Percentiles rank a stretch among this genome's conserved stretches.
Conservation (phyloP, 2,797 vertebrate genomes). For the Pseudochaenichthys georgianus region DNA sequence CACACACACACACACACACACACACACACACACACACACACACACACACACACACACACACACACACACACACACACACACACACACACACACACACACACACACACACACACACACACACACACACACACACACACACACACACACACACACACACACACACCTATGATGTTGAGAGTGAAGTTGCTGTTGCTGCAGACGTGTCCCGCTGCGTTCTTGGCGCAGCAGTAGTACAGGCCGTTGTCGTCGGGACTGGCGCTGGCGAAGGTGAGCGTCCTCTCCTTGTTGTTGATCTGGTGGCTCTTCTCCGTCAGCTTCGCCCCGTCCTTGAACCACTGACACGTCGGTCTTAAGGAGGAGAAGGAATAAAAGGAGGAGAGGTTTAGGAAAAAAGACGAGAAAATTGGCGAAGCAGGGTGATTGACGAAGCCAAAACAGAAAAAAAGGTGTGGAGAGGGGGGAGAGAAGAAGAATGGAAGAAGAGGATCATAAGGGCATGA, state of each 20-base stretch:
- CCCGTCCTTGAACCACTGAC: slow-evolving; percentile 94
- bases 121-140: too few relatives aligned
- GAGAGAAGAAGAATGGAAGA: neutral
- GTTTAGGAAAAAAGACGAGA: neutral
- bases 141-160: slow-evolving; percentile 17
- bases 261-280: slow-evolving; percentile 89
- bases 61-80: too few relatives aligned
- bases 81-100: slow-evolving; percentile 63
- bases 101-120: too few relatives aligned
- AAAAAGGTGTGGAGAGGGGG: neutral
- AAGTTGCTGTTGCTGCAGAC: slow-evolving; percentile 93
- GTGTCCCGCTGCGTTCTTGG: slow-evolving; percentile 89
- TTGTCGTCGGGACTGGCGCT: slow-evolving; percentile 89
- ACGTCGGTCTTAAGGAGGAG: slow-evolving; percentile 85
- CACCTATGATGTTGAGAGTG: slow-evolving; percentile 92
- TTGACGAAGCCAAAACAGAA: slow-evolving; percentile 5
- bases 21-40: too few relatives aligned
- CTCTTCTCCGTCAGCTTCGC: slow-evolving; percentile 82
- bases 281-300: slow-evolving; percentile 92
- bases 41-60: neutral
- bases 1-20: too few relatives aligned
- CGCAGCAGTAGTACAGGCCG: slow-evolving; percentile 94
- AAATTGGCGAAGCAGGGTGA: neutral
- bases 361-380: neutral
- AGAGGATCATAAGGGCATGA: slow-evolving; percentile 31